These are phyloP conservation scores for Isurus oxyrinchus DNA, from an alignment of 2,113 vertebrate genomes.

Conservation along the genomic window DNA sequence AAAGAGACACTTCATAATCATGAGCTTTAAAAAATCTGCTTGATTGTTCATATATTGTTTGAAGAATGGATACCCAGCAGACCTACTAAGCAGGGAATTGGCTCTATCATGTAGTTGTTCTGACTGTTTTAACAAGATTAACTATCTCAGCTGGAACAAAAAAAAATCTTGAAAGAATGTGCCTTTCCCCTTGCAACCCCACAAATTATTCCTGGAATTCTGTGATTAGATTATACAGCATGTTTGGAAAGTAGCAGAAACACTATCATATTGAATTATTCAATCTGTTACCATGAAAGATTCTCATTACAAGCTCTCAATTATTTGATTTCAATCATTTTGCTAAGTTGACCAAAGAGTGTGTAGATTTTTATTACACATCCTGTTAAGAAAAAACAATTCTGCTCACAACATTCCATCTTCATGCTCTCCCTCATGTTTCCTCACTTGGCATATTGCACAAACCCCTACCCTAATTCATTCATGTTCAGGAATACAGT, in stretches of 20 bases:
- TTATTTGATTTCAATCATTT: neutral
- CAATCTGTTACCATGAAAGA: neutral
- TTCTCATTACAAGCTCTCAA: neutral
- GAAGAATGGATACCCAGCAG: neutral
- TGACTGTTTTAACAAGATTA: neutral
- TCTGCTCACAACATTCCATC: no score
- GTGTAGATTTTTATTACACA: neutral
- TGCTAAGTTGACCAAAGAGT: neutral
- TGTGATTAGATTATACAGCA: neutral
- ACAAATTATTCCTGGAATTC: neutral
- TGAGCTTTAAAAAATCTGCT: neutral
- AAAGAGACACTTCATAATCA: neutral
- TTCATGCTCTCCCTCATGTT: no score
- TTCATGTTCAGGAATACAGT: neutral
- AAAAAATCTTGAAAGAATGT: neutral
- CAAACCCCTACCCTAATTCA: neutral
- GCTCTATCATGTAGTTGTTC: neutral
- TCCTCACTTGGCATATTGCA: no score
- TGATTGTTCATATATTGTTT: neutral
- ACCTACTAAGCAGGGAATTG: neutral
- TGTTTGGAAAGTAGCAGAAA: neutral
- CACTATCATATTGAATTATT: slow-evolving; percentile 4
- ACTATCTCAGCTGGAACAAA: neutral
- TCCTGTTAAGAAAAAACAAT: neutral
- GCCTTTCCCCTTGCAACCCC: neutral